Evolutionary conservation across 2,888 invertebrate species (phyloP).

Genomic region (Morinoia aosen): DNA sequence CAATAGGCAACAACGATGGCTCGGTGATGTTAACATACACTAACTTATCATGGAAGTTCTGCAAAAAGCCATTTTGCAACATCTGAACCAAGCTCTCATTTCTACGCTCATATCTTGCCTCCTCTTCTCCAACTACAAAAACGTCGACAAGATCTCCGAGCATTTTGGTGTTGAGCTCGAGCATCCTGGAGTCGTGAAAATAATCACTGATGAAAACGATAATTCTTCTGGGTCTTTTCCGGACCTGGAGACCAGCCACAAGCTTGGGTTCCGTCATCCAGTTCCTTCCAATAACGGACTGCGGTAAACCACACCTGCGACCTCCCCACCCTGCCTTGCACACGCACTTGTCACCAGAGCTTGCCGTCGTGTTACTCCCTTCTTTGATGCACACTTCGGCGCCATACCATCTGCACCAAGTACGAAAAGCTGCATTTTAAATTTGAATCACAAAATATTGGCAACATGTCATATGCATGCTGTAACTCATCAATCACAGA

Average conservation of each 20-base stretch:
- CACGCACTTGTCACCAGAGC: constrained; percentile 57
- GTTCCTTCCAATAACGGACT: constrained; percentile 26
- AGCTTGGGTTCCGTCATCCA: constrained; percentile 60
- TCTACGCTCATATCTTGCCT: neutral
- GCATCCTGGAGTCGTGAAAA: constrained; percentile 58
- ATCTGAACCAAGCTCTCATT: constrained; percentile 47
- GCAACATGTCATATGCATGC: no score
- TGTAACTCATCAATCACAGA: no score
- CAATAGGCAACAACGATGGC: constrained; percentile 47
- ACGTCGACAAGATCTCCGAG: constrained; percentile 60
- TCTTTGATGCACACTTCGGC: constrained; percentile 61
- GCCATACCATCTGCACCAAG: constrained; percentile 42
- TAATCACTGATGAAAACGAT: constrained; percentile 56
- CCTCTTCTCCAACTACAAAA: constrained; percentile 58
- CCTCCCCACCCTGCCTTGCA: constrained; percentile 60
- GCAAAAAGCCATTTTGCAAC: constrained; percentile 58
- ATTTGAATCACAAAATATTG: neutral
- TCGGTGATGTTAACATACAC: constrained; percentile 60
- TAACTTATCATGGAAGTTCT: constrained; percentile 57
- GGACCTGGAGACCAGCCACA: constrained; percentile 56
- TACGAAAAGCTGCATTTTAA: neutral
- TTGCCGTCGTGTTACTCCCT: constrained; percentile 53
- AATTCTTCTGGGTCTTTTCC: constrained; percentile 58
- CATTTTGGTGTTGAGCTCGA: constrained; percentile 59
- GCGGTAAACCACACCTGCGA: constrained; percentile 60